Percentiles rank a stretch among this genome's conserved stretches.
Evolutionary conservation across 2,797 vertebrate genomes (phyloP).

Genomic region (Silurus lanzhouensis): DNA sequence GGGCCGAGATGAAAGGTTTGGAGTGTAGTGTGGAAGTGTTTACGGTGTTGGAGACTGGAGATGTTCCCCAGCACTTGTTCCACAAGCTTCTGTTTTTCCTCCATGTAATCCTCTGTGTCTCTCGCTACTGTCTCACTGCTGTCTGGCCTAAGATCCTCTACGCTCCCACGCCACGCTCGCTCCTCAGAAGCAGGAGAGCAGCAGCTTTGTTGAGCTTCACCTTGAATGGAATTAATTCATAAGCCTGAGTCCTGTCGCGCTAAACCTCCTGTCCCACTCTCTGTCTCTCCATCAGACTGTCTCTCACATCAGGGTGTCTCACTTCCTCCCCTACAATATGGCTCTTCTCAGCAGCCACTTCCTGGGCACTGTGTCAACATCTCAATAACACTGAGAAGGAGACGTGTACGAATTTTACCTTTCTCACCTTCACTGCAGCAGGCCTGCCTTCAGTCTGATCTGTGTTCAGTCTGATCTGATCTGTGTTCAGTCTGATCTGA

Average conservation of each 20-base stretch:
- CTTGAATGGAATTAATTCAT: constrained; percentile 5
- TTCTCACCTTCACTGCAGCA: too few species aligned
- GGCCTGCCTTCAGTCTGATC: too few species aligned
- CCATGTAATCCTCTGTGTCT: constrained; percentile 6
- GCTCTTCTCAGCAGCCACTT: constrained; percentile 1
- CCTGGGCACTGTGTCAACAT: constrained; percentile 20
- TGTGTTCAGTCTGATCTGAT: neutral
- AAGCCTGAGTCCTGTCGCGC: neutral
- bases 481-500: neutral
- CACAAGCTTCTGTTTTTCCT: constrained; percentile 47
- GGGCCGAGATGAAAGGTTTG: constrained; percentile 35
- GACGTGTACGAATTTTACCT: neutral
- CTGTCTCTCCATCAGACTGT: neutral
- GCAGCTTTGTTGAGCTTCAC: neutral
- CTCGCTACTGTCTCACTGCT: neutral
- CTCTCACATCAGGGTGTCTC: constrained; percentile 14
- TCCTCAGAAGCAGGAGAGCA: neutral
- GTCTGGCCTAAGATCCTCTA: constrained; percentile 2
- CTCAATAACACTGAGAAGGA: neutral
- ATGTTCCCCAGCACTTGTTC: constrained; percentile 28
- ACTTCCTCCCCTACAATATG: constrained; percentile 26
- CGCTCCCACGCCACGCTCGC: neutral
- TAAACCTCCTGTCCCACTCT: neutral
- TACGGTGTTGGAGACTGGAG: constrained; percentile 36
- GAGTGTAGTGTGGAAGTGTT: constrained; percentile 25